Percentiles rank a stretch among this genome's conserved stretches.
These are phyloP conservation scores for Alosa alosa DNA, from an alignment of 2,113 vertebrate genomes.

Conservation along the genomic window DNA sequence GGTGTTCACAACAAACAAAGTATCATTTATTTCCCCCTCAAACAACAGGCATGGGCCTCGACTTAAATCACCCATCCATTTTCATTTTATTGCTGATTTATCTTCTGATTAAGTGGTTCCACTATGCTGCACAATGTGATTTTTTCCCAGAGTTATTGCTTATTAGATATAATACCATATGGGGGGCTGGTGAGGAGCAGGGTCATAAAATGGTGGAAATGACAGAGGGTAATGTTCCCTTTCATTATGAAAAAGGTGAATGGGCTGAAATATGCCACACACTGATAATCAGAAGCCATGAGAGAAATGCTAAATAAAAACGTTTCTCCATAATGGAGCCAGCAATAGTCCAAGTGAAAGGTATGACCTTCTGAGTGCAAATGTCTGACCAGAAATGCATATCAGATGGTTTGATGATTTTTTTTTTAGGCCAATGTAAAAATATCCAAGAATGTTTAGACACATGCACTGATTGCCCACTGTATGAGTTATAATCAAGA, in stretches of 20 bases:
- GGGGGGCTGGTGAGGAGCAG: neutral
- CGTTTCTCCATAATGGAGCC: neutral
- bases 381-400: neutral
- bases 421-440: neutral
- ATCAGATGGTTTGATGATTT: neutral
- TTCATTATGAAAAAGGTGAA: neutral
- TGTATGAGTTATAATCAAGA: no score
- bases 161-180: neutral
- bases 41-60: neutral
- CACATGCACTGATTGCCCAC: no score
- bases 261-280: neutral
- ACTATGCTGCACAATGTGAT: neutral
- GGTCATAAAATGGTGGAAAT: neutral
- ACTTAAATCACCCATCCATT: slow-evolving; percentile 6
- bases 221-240: slow-evolving; percentile 1
- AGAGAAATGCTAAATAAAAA: neutral
- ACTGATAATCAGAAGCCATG: neutral
- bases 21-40: neutral
- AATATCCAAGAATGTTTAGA: neutral
- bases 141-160: neutral
- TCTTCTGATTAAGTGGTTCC: neutral
- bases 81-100: slow-evolving; percentile 16
- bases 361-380: neutral
- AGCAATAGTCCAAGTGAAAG: neutral
- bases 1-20: neutral